These are phyloP conservation scores for Synergus itoensis DNA, from an alignment of 2,888 invertebrate genomes.

Conservation along the genomic window DNA sequence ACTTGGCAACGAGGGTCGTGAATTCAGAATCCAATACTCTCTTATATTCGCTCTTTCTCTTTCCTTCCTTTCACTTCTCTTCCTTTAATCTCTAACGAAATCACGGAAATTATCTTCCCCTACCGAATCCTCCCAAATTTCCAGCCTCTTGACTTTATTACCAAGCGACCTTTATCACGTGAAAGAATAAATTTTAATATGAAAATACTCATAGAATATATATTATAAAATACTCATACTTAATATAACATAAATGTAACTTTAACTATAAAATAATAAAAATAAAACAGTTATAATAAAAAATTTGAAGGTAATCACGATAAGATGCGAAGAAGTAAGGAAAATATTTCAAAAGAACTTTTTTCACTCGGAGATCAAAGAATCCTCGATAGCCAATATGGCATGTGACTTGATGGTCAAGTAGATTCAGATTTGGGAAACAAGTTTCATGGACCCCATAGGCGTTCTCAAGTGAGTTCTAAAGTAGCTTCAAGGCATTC, in stretches of 20 bases:
- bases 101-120: constrained; percentile 37
- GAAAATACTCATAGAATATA: background rate
- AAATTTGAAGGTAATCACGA: background rate
- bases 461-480: constrained; percentile 36
- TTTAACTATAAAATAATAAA: too few relatives aligned
- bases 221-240: too few relatives aligned
- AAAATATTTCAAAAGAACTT: background rate
- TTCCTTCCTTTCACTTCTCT: constrained; percentile 19
- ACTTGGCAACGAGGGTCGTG: constrained; percentile 24
- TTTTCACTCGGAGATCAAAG: constrained; percentile 31
- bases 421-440: constrained; percentile 22
- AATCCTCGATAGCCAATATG: constrained; percentile 20
- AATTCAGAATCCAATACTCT: constrained; percentile 33
- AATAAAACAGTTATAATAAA: background rate
- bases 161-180: background rate
- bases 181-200: background rate
- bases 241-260: too few relatives aligned
- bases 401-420: constrained; percentile 6
- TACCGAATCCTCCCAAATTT: background rate
- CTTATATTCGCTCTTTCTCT: constrained; percentile 32
- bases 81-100: constrained; percentile 3
- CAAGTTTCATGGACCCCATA: constrained; percentile 23
- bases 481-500: constrained; percentile 40
- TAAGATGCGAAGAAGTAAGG: background rate
- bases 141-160: background rate